Conservation (phyloP, 1,140 invertebrate genomes). For the Dermatophagoides farinae region DNA sequence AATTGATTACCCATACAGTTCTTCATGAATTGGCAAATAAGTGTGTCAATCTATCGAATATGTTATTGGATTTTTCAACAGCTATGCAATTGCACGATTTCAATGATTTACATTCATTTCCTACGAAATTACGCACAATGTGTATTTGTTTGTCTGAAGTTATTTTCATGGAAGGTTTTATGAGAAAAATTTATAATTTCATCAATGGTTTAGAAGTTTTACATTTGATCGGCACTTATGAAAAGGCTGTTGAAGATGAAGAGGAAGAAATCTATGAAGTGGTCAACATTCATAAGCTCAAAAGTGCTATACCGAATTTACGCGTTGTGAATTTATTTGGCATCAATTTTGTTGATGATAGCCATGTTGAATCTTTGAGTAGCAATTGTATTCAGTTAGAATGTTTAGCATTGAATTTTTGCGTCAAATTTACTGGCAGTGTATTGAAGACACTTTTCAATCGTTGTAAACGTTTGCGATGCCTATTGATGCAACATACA, state of each 20-base stretch:
- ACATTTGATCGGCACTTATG: slow-evolving; percentile 97
- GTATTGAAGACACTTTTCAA: slow-evolving; percentile 84
- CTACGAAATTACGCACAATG: slow-evolving; percentile 86
- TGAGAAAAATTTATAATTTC: slow-evolving; percentile 98
- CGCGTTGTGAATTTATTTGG: slow-evolving; percentile 88
- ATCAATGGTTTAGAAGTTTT: slow-evolving; percentile 96
- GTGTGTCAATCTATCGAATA: slow-evolving; percentile 90
- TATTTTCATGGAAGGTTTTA: slow-evolving; percentile 99
- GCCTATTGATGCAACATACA: slow-evolving; percentile 85
- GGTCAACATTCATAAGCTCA: slow-evolving; percentile 94
- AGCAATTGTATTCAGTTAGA: slow-evolving; percentile 59
- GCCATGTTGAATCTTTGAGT: slow-evolving; percentile 86
- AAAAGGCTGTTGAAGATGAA: slow-evolving; percentile 72
- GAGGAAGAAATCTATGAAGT: slow-evolving; percentile 99
- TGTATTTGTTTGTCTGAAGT: slow-evolving; percentile 96
- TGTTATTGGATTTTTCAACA: slow-evolving; percentile 91
- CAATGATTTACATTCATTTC: slow-evolving; percentile 92
- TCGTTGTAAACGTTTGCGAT: slow-evolving; percentile 71
- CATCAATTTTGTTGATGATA: slow-evolving; percentile 94
- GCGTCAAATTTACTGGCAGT: slow-evolving; percentile 87
- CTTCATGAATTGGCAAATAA: slow-evolving; percentile 89
- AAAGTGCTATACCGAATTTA: slow-evolving; percentile 83
- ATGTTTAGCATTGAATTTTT: slow-evolving; percentile 87
- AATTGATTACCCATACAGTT: slow-evolving; percentile 91
- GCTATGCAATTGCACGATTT: slow-evolving; percentile 99